phyloP scores from a whole-genome alignment of 1,140 invertebrate genomes.

The Trissolcus basalis region DNA sequence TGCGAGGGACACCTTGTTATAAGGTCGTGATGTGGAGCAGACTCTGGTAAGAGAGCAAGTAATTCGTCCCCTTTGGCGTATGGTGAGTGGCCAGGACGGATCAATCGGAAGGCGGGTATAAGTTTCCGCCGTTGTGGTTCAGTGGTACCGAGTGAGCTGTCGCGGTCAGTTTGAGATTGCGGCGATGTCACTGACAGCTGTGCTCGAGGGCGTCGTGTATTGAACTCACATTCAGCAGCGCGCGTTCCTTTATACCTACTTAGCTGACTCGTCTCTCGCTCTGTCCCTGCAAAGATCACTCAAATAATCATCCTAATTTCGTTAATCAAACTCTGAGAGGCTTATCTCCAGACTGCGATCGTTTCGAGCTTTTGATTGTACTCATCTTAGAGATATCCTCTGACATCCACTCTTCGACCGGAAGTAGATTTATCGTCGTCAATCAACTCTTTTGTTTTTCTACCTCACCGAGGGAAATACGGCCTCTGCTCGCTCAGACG shows the following conservation, averaged over 20 bases:
- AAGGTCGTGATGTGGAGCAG: conserved; percentile 43
- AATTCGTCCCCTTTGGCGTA: conserved; percentile 73
- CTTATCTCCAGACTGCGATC: conserved; percentile 7
- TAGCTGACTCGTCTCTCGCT: conserved; percentile 46
- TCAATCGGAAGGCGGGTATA: conserved; percentile 75
- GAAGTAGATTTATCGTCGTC: conserved; percentile 30
- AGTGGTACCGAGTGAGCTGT: conserved; percentile 69
- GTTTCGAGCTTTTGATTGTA: background rate
- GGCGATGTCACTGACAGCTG: conserved; percentile 75
- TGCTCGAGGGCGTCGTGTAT: conserved; percentile 71
- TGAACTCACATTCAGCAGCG: conserved; percentile 72
- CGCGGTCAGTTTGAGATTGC: conserved; percentile 76
- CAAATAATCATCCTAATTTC: conserved; percentile 63
- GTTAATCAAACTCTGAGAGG: conserved; percentile 51
- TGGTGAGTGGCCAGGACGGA: conserved; percentile 74
- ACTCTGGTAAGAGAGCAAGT: conserved; percentile 59
- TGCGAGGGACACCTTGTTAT: conserved; percentile 53
- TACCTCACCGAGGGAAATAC: conserved; percentile 14
- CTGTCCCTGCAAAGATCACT: conserved; percentile 34
- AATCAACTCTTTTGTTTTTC: conserved; percentile 8
- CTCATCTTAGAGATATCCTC: background rate
- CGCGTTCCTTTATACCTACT: conserved; percentile 75
- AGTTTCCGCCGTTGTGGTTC: conserved; percentile 73
- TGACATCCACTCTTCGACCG: background rate
- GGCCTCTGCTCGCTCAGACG: conserved; percentile 11